Conservation (phyloP, 2,888 invertebrate genomes). For the Gari tellinella region DNA sequence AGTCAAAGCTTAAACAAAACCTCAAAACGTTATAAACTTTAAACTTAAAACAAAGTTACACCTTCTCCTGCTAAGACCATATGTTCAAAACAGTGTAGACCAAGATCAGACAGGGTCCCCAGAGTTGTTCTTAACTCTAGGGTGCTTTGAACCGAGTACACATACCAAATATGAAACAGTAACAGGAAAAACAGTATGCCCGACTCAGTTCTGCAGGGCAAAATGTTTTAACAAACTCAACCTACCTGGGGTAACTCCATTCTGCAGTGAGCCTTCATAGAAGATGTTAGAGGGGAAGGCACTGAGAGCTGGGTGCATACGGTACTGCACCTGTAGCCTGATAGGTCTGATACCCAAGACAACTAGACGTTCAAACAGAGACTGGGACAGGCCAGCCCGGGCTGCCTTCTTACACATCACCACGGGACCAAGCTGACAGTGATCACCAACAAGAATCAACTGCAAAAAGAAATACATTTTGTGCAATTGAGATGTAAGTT, state of each 20-base stretch:
- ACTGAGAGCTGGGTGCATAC: conserved; percentile 99
- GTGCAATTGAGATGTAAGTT: too few relatives aligned
- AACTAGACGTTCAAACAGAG: conserved; percentile 98
- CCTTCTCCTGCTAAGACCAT: too few relatives aligned
- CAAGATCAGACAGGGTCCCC: too few relatives aligned
- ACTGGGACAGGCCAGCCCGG: conserved; percentile 97
- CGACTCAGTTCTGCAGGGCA: too few relatives aligned
- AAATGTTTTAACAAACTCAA: background rate
- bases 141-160: too few relatives aligned
- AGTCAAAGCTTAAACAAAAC: too few relatives aligned
- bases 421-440: conserved; percentile 99
- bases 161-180: too few relatives aligned
- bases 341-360: conserved; percentile 98
- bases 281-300: conserved; percentile 99
- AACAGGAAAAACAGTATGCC: too few relatives aligned
- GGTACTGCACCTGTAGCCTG: conserved; percentile 96
- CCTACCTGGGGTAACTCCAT: conserved; percentile 95
- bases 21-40: too few relatives aligned
- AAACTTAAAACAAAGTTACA: too few relatives aligned
- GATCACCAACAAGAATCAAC: conserved; percentile 98
- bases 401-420: conserved; percentile 99
- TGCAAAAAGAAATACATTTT: conserved; percentile 67
- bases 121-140: too few relatives aligned
- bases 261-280: conserved; percentile 99
- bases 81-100: too few relatives aligned